Base-by-base conservation (phyloP, 2,888 invertebrate species). In the Sceliomorpha sp. region DNA sequence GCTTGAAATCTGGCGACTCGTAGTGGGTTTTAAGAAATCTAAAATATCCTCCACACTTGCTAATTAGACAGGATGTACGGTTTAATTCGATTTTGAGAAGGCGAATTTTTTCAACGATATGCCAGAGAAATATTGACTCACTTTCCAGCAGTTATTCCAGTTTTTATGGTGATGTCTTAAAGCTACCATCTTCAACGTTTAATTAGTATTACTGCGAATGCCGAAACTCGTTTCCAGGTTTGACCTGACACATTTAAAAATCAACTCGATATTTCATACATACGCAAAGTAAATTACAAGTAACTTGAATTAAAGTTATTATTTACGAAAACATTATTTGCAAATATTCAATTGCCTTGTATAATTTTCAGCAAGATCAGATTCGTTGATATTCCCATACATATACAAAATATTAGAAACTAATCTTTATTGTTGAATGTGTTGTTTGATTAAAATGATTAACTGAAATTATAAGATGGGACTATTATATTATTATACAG, bases 61-160 rank as follows among this genome's bases (percentile, higher is more conserved):
- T 69, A 69, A 69, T 69, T 63, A 63, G 58, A 63, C 58, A 37
- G 40, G 32, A 47, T 50, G 26, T 58, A 63, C 56, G 56, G 69
- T 56, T 69, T 69, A 69, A 69, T 69, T 63, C 59, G 47, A 53
- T 40, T 70, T 70, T 53, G 63, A 64, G 36, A 42, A 42, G 53
- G 17, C 36, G 59, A 40, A 24, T 24, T 53, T 59, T 48, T 42
- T 50, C 32, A 27, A 17, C 36, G 40, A 29, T 48, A 26, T 29
- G 27, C 15, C 7, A 45, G 53, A 50, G 40, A 70, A 53, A 40
- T 70, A 70, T 70, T 55, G 69, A 64, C 69, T 58, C 59, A 64
- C 55, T 48, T 63, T 63, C 29, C 47, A 58, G 69, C 59, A 10
- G 59, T 50, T 48, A 70, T 70, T 64, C 60, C 60, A 68, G 67